Base-by-base conservation (phyloP, 2,113 vertebrate species). In the Gymnarchus niloticus region DNA sequence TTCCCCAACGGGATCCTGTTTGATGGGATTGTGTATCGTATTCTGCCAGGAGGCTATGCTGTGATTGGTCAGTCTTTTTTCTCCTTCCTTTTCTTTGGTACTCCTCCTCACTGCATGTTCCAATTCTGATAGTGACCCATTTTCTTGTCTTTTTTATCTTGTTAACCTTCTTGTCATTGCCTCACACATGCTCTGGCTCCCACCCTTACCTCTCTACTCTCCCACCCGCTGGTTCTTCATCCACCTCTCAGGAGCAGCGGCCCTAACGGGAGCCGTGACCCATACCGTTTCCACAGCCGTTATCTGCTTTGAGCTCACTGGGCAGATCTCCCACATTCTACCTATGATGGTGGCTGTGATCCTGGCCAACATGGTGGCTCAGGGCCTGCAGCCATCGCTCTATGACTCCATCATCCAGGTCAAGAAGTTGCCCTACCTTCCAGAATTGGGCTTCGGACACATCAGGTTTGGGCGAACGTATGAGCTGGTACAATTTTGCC, bases 301-400 rank as follows among this genome's bases (percentile, higher is more conserved):
- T 46, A 99, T 99, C 91, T 99, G 98, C 94, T 99, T 99, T 0
- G 98, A 99, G 91, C 91, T 99, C 88, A 99, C 97, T 0, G 98
- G 98, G 73, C 97, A 99, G 91, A 99, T 99, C 87, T 96, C 97
- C 7, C 97, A 99, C 93, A 98, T 99, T 90, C 93, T 99, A n/a
- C 98, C 98, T 85, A 99, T 99, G 98, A 98, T 99, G 96, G 97
- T 99, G 91, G 97, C 98, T 0, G 98, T 99, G 88, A 99, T 99
- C 87, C 94, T 99, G 56, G 98, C 98, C 89, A 99, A 99, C 92
- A 99, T 99, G 97, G 97, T 99, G 90, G 97, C 97, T 33, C 98
- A 99, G 91, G 97, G 97, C 65, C 93, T 99, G 90, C 98, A 99
- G 93, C 98, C 98, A 0, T 99, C 97, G 44, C 96, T 99, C 69